phyloP scores from a whole-genome alignment of 2,888 invertebrate species.

The Proisotoma minuta region DNA sequence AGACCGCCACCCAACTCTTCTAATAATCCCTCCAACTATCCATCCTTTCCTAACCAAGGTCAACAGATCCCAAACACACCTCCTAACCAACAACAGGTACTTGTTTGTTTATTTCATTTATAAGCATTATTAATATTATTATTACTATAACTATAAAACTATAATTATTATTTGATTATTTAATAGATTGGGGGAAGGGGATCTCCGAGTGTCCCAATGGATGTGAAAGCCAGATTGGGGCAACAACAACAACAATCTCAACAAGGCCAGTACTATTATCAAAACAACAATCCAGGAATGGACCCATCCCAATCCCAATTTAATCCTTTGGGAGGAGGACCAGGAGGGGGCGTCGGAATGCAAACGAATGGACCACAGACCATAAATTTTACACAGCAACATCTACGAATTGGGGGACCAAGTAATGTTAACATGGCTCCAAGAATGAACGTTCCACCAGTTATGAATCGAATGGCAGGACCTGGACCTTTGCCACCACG shows the following conservation, averaged over 20 bases:
- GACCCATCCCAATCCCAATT: constrained; percentile 20
- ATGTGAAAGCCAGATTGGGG: constrained; percentile 14
- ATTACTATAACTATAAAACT: not conserved
- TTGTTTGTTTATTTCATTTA: not conserved
- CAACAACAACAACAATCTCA: constrained; percentile 49
- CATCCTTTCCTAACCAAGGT: constrained; percentile 2
- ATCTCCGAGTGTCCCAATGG: constrained; percentile 16
- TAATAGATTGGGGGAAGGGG: constrained; percentile 13
- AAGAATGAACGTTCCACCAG: constrained; percentile 24
- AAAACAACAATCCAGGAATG: constrained; percentile 27
- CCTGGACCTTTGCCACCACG: constrained; percentile 22
- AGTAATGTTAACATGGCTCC: constrained; percentile 17
- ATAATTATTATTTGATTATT: not conserved
- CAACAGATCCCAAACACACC: constrained; percentile 10
- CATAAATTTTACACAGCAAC: constrained; percentile 47
- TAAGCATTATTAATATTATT: not conserved
- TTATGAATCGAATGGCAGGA: constrained; percentile 34
- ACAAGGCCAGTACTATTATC: constrained; percentile 13
- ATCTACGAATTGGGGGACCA: constrained; percentile 39
- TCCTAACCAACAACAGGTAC: constrained; percentile 18
- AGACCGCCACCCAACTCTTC: not conserved
- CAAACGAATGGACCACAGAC: constrained; percentile 31
- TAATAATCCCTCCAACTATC: constrained; percentile 4
- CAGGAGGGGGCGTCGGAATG: no score
- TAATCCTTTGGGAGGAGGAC: constrained; percentile 43